Conservation (phyloP, 2,888 invertebrate genomes). For the Phyllotreta cruciferae region DNA sequence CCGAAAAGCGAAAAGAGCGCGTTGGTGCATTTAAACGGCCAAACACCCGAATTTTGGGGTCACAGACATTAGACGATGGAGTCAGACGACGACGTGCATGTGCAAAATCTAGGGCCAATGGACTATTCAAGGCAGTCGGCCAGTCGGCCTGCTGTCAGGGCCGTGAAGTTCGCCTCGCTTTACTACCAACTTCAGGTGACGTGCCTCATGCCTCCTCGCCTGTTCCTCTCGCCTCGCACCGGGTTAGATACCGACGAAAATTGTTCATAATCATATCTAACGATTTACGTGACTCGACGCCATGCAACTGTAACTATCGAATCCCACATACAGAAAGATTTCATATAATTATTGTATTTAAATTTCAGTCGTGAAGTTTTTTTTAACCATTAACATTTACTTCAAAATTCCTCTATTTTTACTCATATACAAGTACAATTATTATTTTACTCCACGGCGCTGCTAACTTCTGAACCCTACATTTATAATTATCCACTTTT, state of each 20-base stretch:
- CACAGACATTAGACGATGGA: constrained; percentile 58
- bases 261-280: neutral
- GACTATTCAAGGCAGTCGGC: constrained; percentile 59
- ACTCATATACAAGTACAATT: too few species aligned
- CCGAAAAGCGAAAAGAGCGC: constrained; percentile 42
- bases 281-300: constrained; percentile 12
- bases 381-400: too few species aligned
- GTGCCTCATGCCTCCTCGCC: constrained; percentile 24
- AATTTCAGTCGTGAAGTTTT: too few species aligned
- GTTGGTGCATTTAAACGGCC: constrained; percentile 50
- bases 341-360: too few species aligned
- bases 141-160: constrained; percentile 52
- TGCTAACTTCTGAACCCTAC: too few species aligned
- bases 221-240: constrained; percentile 4
- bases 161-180: constrained; percentile 23
- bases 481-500: too few species aligned
- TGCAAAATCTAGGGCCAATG: constrained; percentile 59
- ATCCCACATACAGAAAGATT: too few species aligned
- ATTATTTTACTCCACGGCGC: too few species aligned
- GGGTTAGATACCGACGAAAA: constrained; percentile 24
- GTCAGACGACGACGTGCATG: constrained; percentile 57
- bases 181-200: constrained; percentile 20
- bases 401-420: too few species aligned
- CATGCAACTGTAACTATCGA: neutral
- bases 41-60: constrained; percentile 59